These are phyloP conservation scores for Scaptodrosophila lebanonensis DNA, from an alignment of 1,140 invertebrate genomes.

Conservation along the genomic window DNA sequence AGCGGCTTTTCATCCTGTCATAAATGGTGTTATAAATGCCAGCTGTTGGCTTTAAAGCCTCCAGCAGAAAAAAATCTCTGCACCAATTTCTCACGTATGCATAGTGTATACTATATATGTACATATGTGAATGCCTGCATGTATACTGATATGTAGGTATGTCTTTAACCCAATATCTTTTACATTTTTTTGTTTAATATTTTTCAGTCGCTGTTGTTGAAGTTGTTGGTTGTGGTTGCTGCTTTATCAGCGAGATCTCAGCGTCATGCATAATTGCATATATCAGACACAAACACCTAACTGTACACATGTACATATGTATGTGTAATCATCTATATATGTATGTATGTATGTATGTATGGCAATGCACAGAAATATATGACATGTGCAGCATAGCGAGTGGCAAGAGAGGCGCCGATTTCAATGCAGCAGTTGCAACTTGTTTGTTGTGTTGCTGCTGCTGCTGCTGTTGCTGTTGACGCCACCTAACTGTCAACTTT, in stretches of 20 bases:
- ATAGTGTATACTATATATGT: too few relatives aligned
- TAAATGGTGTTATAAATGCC: too few relatives aligned
- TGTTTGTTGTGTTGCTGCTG: conserved; percentile 41
- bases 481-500: conserved; percentile 72
- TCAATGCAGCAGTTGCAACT: conserved; percentile 61
- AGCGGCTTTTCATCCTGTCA: too few relatives aligned
- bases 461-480: conserved; percentile 48
- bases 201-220: conserved; percentile 24
- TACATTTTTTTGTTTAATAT: conserved; percentile 2
- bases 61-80: too few relatives aligned
- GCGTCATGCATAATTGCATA: conserved; percentile 68
- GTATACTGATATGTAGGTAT: conserved; percentile 22
- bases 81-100: conserved; percentile 43
- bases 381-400: conserved; percentile 44
- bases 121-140: too few relatives aligned
- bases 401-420: too few relatives aligned
- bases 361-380: too few relatives aligned
- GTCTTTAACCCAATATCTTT: conserved; percentile 33
- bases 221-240: conserved; percentile 1
- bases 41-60: too few relatives aligned
- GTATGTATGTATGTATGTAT: conserved; percentile 9
- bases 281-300: conserved; percentile 65
- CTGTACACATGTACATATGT: conserved; percentile 34
- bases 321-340: conserved; percentile 9
- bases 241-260: conserved; percentile 40